Evolutionary conservation across 2,888 invertebrate species (phyloP).

Genomic region (Aphodius granarius): DNA sequence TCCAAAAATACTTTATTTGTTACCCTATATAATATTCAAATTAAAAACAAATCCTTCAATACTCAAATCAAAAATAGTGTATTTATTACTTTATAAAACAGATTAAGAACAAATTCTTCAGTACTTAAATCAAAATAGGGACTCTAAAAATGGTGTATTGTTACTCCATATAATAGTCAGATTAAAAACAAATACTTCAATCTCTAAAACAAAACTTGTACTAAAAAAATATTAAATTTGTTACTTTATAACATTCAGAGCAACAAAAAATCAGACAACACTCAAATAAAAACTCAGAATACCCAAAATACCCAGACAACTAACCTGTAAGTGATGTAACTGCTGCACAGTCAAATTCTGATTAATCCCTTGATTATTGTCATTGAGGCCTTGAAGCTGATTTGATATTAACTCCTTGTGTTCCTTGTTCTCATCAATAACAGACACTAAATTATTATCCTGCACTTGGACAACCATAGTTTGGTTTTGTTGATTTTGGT

Average conservation of each 20-base stretch:
- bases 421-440: slow-evolving; percentile 52
- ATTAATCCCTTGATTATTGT: slow-evolving; percentile 56
- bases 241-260: background rate
- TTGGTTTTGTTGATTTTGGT: slow-evolving; percentile 45
- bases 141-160: too few relatives aligned
- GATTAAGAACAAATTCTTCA: too few relatives aligned
- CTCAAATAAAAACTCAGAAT: background rate
- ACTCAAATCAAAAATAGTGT: too few relatives aligned
- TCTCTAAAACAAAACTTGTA: too few relatives aligned
- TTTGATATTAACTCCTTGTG: slow-evolving; percentile 49
- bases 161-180: too few relatives aligned
- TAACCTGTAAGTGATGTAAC: slow-evolving; percentile 55
- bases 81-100: too few relatives aligned
- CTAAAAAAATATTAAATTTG: too few relatives aligned
- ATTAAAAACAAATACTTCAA: too few relatives aligned
- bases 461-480: slow-evolving; percentile 54
- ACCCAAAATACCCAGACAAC: background rate
- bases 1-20: too few relatives aligned
- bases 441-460: slow-evolving; percentile 53
- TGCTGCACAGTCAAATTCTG: slow-evolving; percentile 50
- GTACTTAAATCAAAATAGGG: too few relatives aligned
- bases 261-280: background rate
- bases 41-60: too few relatives aligned
- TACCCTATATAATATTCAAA: too few relatives aligned
- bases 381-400: slow-evolving; percentile 52